These are phyloP conservation scores for Zosterops hypoxanthus DNA, from an alignment of 2,113 vertebrate species.

Conservation along the genomic window DNA sequence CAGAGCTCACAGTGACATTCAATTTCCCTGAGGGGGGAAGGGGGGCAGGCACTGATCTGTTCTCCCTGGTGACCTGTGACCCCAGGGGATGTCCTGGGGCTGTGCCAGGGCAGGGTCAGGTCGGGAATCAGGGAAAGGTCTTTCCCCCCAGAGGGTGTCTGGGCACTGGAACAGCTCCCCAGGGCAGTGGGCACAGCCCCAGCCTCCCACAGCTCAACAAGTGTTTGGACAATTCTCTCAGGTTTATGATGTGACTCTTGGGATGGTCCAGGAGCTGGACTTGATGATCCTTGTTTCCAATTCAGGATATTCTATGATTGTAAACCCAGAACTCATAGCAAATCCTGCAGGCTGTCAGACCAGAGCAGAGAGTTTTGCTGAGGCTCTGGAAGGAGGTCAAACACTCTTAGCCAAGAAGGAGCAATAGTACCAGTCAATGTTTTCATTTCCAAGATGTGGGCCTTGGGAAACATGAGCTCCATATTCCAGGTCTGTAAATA, in stretches of 20 bases:
- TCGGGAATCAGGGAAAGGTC: not conserved
- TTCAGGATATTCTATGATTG: not conserved
- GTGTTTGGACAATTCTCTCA: rapidly evolving
- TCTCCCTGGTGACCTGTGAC: not conserved
- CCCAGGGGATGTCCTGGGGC: rapidly evolving
- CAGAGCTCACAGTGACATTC: not conserved
- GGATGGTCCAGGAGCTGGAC: not conserved
- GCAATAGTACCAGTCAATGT: not conserved
- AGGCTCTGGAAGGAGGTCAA: not conserved
- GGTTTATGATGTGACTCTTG: rapidly evolving
- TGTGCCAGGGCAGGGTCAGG: not conserved
- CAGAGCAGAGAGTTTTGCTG: not conserved
- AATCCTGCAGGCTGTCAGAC: not conserved
- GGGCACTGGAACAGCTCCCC: not conserved
- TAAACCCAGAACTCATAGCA: not conserved
- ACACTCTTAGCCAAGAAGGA: not conserved
- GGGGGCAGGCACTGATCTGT: not conserved
- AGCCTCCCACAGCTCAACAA: not conserved
- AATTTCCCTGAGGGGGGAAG: rapidly evolving
- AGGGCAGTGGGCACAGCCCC: not conserved
- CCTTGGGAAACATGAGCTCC: conserved; percentile 13
- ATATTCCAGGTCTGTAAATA: conserved; percentile 32
- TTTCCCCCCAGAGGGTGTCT: not conserved
- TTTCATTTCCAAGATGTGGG: conserved; percentile 19
- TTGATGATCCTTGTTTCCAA: not conserved